A percentile compares a stretch with the other conserved stretches of the same genome.
phyloP scores from a whole-genome alignment of 2,113 vertebrate species.

The Pipra filicauda region DNA sequence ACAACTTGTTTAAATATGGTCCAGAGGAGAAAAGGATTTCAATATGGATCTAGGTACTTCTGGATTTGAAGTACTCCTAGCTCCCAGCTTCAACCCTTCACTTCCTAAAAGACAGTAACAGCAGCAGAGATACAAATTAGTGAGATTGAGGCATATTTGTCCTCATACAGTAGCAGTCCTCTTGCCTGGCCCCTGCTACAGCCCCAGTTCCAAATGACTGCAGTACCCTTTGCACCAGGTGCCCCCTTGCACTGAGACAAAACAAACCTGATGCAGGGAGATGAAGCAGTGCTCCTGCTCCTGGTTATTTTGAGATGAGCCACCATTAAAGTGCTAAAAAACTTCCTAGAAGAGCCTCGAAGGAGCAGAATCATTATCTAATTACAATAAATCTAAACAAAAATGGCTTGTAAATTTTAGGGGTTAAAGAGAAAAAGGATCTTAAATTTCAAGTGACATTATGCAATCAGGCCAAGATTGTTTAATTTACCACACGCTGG shows the following conservation, averaged over 20 bases:
- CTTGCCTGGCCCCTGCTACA: background rate
- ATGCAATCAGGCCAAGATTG: slow-evolving; percentile 60
- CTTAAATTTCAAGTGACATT: slow-evolving; percentile 58
- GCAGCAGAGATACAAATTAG: background rate
- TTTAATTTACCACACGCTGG: slow-evolving; percentile 68
- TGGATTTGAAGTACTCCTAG: background rate
- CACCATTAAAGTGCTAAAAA: background rate
- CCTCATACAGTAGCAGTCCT: background rate
- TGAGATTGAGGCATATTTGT: background rate
- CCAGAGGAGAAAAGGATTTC: background rate
- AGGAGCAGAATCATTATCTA: slow-evolving; percentile 32
- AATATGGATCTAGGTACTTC: background rate
- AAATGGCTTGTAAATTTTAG: slow-evolving; percentile 56
- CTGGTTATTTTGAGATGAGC: background rate
- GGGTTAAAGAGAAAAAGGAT: slow-evolving; percentile 48
- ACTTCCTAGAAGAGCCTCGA: background rate
- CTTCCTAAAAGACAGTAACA: background rate
- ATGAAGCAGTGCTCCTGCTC: background rate
- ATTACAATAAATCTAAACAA: slow-evolving; percentile 58
- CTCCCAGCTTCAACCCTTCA: background rate
- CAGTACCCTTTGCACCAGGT: fast-evolving
- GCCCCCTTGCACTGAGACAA: background rate
- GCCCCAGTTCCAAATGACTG: background rate
- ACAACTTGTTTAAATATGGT: background rate
- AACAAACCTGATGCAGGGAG: background rate